A percentile compares a stretch with the other conserved stretches of the same genome.
Evolutionary conservation across 2,888 invertebrate genomes (phyloP).

Genomic region (Andrena trimmerana): DNA sequence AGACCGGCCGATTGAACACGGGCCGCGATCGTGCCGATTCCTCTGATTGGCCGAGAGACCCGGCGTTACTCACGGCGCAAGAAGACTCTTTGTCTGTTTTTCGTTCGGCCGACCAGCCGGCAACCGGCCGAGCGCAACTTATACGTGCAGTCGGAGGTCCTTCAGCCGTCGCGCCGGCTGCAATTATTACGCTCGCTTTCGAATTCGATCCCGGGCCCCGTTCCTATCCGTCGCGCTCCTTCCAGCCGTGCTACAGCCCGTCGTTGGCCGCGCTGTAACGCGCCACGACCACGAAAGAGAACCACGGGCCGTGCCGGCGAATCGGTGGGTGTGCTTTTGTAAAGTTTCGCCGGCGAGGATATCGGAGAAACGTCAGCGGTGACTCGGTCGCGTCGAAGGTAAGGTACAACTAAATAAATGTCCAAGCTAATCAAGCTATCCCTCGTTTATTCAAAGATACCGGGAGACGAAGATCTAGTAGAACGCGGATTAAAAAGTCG

Average conservation of each 20-base stretch:
- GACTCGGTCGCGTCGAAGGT: conserved; percentile 24
- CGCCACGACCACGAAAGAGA: conserved; percentile 14
- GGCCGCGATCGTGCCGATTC: conserved; percentile 72
- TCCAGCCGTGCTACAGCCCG: not conserved
- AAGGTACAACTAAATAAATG: conserved; percentile 11
- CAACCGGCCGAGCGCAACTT: conserved; percentile 67
- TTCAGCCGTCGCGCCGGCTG: conserved; percentile 72
- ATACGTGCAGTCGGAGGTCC: conserved; percentile 73
- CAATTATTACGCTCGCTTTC: conserved; percentile 71
- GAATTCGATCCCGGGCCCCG: conserved; percentile 45
- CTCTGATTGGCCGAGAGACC: conserved; percentile 72
- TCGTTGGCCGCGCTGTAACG: conserved; percentile 12
- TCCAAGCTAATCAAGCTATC: not conserved
- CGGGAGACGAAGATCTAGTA: not conserved
- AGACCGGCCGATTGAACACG: conserved; percentile 71
- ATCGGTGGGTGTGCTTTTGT: conserved; percentile 39
- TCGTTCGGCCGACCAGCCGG: conserved; percentile 69
- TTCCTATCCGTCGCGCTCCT: conserved; percentile 26
- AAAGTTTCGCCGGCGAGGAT: conserved; percentile 39
- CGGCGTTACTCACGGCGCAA: conserved; percentile 70
- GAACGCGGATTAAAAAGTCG: too few relatives aligned
- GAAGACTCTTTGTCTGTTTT: conserved; percentile 76
- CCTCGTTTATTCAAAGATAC: not conserved
- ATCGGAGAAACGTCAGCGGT: conserved; percentile 24
- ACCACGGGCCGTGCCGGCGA: conserved; percentile 33